Conservation (phyloP, 2,797 vertebrate genomes). For the Eremophila alpestris region DNA sequence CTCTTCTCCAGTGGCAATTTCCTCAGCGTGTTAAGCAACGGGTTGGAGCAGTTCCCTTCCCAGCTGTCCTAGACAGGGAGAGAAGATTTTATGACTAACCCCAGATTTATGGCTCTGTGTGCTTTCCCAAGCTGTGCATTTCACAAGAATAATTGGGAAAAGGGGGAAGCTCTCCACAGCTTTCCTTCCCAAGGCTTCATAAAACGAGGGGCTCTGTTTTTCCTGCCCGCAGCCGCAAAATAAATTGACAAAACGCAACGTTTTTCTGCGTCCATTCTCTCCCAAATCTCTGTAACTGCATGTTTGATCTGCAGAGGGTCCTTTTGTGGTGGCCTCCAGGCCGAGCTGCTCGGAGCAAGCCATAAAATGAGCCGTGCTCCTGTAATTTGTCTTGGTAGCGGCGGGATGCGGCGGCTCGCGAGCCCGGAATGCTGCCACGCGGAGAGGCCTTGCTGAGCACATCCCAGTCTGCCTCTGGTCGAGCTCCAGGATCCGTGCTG, state of each 20-base stretch:
- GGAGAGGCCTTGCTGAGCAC: neutral
- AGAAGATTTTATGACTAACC: neutral
- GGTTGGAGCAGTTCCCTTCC: neutral
- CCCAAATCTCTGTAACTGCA: accelerated
- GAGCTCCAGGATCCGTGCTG: neutral
- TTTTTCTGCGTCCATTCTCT: accelerated
- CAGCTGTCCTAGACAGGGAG: neutral
- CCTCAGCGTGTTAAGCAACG: neutral
- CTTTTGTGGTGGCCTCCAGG: neutral
- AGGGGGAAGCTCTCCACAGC: neutral
- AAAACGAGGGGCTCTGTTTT: neutral
- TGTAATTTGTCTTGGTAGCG: neutral
- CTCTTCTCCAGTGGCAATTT: neutral
- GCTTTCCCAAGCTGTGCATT: neutral
- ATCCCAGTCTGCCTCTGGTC: neutral
- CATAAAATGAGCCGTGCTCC: neutral
- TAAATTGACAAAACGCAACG: accelerated
- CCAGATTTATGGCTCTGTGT: neutral
- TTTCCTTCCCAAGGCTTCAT: neutral
- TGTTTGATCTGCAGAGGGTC: neutral
- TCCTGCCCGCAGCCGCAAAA: neutral
- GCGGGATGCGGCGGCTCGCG: accelerated
- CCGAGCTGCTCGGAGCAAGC: neutral
- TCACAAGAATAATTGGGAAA: neutral
- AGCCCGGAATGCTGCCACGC: neutral